phyloP scores from a whole-genome alignment of 2,797 vertebrate genomes.

The Telmatherina bonti region DNA sequence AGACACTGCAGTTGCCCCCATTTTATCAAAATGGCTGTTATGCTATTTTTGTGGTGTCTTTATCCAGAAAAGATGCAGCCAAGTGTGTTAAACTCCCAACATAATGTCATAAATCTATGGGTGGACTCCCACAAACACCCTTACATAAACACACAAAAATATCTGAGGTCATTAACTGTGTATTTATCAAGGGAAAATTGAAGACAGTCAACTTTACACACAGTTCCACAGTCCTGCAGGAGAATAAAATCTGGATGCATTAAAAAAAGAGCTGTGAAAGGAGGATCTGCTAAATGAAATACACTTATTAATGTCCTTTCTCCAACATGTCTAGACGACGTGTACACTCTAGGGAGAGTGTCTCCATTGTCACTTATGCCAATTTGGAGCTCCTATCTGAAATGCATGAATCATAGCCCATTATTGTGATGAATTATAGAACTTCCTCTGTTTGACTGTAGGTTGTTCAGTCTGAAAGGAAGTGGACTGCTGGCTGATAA shows the following conservation, averaged over 20 bases:
- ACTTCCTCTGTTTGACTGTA: slow-evolving; percentile 22
- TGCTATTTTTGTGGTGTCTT: slow-evolving; percentile 14
- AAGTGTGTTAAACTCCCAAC: slow-evolving; percentile 46
- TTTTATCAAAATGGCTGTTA: slow-evolving; percentile 35
- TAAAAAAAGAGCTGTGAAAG: slow-evolving; percentile 44
- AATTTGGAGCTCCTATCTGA: slow-evolving; percentile 71
- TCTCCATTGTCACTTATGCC: slow-evolving; percentile 74
- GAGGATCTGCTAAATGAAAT: slow-evolving; percentile 72
- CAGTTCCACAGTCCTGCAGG: slow-evolving; percentile 16
- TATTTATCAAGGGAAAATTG: slow-evolving; percentile 41
- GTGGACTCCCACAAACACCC: slow-evolving; percentile 36
- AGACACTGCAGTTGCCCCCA: slow-evolving; percentile 5
- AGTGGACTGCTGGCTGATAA: neutral
- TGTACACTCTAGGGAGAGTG: slow-evolving; percentile 66
- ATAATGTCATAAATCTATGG: slow-evolving; percentile 47
- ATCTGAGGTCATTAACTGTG: slow-evolving; percentile 36
- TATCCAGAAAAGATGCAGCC: slow-evolving; percentile 27
- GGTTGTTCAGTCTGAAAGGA: slow-evolving; percentile 9
- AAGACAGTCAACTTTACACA: slow-evolving; percentile 35
- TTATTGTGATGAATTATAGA: slow-evolving; percentile 65
- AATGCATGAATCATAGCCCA: slow-evolving; percentile 73
- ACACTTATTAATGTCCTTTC: slow-evolving; percentile 71
- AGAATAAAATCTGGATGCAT: slow-evolving; percentile 34
- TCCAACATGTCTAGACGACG: slow-evolving; percentile 73
- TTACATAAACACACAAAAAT: slow-evolving; percentile 45